These are phyloP conservation scores for Chionoecetes opilio DNA, from an alignment of 1,140 invertebrate species.

Conservation along the genomic window DNA sequence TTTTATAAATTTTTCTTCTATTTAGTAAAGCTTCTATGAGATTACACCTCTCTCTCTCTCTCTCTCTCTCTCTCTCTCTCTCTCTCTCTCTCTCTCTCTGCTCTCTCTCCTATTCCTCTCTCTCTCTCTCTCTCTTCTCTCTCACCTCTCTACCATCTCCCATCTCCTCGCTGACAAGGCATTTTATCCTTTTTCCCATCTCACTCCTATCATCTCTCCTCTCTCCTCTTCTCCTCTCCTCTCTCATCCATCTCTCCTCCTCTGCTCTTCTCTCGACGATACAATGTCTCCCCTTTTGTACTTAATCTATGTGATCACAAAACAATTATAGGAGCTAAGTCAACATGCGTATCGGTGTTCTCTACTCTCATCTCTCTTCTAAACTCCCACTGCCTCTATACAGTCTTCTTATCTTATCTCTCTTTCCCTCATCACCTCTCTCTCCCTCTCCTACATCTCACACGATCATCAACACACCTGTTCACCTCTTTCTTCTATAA, in stretches of 20 bases:
- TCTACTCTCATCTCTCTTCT: constrained; percentile 1
- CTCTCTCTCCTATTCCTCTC: neutral
- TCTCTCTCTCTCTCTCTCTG: constrained; percentile 44
- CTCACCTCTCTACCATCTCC: neutral
- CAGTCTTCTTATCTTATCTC: neutral
- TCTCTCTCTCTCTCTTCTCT: neutral
- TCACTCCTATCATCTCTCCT: neutral
- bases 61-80: constrained; percentile 41
- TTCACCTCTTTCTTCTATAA: neutral
- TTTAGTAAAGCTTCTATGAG: neutral
- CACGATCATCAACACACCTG: neutral
- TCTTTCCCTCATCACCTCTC: constrained; percentile 30
- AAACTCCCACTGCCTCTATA: neutral
- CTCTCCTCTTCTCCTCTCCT: neutral
- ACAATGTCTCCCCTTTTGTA: neutral
- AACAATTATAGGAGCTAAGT: no score
- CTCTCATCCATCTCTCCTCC: neutral
- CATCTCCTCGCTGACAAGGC: no score
- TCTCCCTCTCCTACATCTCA: neutral
- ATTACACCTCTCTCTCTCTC: neutral
- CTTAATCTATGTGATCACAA: no score
- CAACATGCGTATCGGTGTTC: no score
- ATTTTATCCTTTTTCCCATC: neutral
- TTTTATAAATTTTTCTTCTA: neutral
- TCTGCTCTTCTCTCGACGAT: neutral